Conservation (phyloP, 2,113 vertebrate genomes). For the Regulus satrapa region DNA sequence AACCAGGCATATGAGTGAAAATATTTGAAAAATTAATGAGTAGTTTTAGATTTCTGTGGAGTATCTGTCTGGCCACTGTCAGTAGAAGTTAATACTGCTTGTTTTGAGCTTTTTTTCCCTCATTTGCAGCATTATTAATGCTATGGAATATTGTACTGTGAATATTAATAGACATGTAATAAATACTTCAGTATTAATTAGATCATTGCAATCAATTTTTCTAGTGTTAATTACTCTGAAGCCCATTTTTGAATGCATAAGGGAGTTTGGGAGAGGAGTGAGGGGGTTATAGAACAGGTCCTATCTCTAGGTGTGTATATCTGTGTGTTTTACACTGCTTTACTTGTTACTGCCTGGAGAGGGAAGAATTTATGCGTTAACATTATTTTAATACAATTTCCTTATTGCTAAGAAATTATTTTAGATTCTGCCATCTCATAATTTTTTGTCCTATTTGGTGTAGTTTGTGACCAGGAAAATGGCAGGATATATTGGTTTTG, state of each 20-base stretch:
- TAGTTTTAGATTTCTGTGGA: neutral
- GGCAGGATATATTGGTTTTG: neutral
- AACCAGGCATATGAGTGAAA: neutral
- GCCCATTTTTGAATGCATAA: neutral
- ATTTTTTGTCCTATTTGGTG: neutral
- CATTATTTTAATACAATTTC: neutral
- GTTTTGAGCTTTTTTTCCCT: neutral
- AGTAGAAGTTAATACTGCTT: neutral
- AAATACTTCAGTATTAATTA: neutral
- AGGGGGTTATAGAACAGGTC: neutral
- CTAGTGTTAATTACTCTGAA: neutral
- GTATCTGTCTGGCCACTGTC: neutral
- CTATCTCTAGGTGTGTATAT: neutral
- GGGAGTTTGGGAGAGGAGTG: neutral
- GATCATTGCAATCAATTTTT: neutral
- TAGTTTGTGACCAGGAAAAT: neutral
- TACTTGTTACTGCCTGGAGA: neutral
- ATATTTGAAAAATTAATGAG: neutral
- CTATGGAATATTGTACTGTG: neutral
- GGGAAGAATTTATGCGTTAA: neutral
- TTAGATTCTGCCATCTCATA: neutral
- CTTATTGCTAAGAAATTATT: neutral
- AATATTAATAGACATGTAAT: neutral
- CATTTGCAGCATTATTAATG: neutral
- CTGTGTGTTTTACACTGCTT: neutral